Percentiles rank a stretch among this genome's conserved stretches.
Evolutionary conservation across 1,140 invertebrate genomes (phyloP).

Genomic region (Neelides sp.): DNA sequence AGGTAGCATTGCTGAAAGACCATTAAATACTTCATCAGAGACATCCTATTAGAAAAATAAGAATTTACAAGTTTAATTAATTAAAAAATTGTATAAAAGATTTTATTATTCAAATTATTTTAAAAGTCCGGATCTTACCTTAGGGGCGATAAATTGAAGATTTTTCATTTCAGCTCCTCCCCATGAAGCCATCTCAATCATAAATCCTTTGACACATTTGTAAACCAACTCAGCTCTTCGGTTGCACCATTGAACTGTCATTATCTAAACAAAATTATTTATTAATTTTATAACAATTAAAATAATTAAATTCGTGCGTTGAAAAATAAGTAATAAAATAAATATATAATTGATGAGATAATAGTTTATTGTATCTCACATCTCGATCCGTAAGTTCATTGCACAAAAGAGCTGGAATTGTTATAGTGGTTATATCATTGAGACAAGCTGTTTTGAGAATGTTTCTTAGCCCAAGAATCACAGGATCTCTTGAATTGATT

Average conservation of each 20-base stretch:
- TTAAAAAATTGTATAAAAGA: neutral
- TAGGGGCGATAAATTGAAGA: constrained; percentile 67
- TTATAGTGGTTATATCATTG: constrained; percentile 83
- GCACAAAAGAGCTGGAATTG: constrained; percentile 78
- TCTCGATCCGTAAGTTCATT: constrained; percentile 91
- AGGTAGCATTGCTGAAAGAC: constrained; percentile 72
- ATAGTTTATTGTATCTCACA: no score
- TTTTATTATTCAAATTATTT: neutral
- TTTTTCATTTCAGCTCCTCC: constrained; percentile 81
- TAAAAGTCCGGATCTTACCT: constrained; percentile 38
- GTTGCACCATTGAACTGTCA: constrained; percentile 92
- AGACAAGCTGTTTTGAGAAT: constrained; percentile 86
- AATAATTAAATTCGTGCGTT: neutral
- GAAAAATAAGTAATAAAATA: neutral
- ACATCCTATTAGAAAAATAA: constrained; percentile 54
- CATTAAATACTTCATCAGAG: constrained; percentile 70
- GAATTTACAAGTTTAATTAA: constrained; percentile 7
- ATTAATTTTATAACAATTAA: neutral
- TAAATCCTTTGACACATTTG: constrained; percentile 98
- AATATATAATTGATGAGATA: no score
- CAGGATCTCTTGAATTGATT: constrained; percentile 88
- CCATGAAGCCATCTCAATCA: constrained; percentile 93
- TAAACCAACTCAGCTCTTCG: constrained; percentile 90
- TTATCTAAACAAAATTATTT: constrained; percentile 50
- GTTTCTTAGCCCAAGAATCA: constrained; percentile 86